Conservation (phyloP, 2,888 invertebrate genomes). For the Drosophila kambysellisi region DNA sequence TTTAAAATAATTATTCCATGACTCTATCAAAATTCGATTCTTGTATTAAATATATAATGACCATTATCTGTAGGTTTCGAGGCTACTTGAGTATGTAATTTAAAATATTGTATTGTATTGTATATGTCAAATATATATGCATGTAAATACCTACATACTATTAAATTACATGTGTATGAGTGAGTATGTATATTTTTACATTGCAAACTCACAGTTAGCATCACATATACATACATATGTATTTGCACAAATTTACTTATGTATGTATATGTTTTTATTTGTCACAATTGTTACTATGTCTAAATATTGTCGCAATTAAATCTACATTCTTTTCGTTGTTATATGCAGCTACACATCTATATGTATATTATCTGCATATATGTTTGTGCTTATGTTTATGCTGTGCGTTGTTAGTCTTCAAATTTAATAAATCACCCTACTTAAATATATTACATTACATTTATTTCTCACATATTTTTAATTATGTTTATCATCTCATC, state of each 20-base stretch:
- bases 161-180: background rate
- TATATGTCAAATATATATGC: background rate
- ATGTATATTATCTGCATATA: background rate
- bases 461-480: background rate
- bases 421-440: background rate
- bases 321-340: background rate
- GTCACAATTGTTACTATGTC: constrained; percentile 54
- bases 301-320: constrained; percentile 71
- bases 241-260: constrained; percentile 30
- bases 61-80: background rate
- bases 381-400: constrained; percentile 1
- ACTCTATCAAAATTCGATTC: constrained; percentile 3
- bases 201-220: constrained; percentile 22
- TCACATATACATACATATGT: constrained; percentile 11
- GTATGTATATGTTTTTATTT: constrained; percentile 44
- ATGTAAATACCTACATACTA: background rate
- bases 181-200: background rate
- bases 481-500: background rate
- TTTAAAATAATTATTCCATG: constrained; percentile 4
- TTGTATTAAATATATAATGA: constrained; percentile 2
- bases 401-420: background rate
- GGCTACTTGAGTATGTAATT: background rate
- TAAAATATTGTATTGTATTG: background rate
- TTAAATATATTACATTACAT: background rate
- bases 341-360: constrained; percentile 9